Percentiles rank a stretch among this genome's conserved stretches.
Conservation (phyloP, 2,113 vertebrate genomes). For the Lophius piscatorius region DNA sequence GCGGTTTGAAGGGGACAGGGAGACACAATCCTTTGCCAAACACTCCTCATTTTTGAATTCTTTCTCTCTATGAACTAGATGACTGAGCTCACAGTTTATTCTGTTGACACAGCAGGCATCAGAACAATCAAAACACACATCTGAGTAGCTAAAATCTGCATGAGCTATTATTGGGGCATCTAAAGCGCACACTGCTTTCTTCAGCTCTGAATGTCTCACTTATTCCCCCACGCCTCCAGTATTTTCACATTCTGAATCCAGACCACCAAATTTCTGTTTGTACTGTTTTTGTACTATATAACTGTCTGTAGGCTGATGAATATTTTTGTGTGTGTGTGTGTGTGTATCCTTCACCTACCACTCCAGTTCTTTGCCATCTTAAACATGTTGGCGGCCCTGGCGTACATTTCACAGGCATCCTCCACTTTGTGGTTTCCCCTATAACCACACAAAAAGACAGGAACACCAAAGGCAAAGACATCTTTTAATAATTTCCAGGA, state of each 20-base stretch:
- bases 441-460: constrained; percentile 37
- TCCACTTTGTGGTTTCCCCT: constrained; percentile 96
- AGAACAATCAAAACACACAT: constrained; percentile 15
- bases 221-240: no score
- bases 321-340: background rate
- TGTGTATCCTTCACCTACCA: constrained; percentile 76
- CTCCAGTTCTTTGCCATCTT: constrained; percentile 99
- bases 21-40: no score
- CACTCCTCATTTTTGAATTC: no score
- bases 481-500: background rate
- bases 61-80: no score
- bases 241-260: no score
- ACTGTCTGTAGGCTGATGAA: background rate
- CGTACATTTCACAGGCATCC: constrained; percentile 98
- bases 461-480: fast-evolving
- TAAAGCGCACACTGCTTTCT: constrained; percentile 9
- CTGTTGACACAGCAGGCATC: background rate
- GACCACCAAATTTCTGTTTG: background rate
- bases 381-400: constrained; percentile 99
- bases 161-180: constrained; percentile 35
- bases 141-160: constrained; percentile 6
- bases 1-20: background rate
- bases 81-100: background rate
- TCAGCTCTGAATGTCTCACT: background rate
- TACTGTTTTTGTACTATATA: no score